Evolutionary conservation across 2,797 vertebrate species (phyloP).

Genomic region (Gobio occitaniae): DNA sequence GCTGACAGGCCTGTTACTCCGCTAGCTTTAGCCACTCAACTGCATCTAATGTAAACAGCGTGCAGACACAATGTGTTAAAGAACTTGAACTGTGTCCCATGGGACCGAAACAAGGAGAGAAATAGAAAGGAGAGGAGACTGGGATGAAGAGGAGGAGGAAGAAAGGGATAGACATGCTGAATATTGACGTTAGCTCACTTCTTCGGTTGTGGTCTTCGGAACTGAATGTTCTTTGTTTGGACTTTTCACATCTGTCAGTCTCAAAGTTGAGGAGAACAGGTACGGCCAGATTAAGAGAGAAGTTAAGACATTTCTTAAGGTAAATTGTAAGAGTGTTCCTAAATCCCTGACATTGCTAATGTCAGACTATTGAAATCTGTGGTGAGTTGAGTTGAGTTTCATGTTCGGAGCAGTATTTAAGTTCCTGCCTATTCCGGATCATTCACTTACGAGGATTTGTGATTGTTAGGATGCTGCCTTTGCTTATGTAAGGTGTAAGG

Average conservation of each 20-base stretch:
- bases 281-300: background rate
- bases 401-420: background rate
- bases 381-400: too few species aligned
- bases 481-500: background rate
- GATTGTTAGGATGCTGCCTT: slow-evolving; percentile 8
- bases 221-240: background rate
- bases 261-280: background rate
- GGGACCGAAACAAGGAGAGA: slow-evolving; percentile 64
- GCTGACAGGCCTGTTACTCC: slow-evolving; percentile 90
- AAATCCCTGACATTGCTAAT: background rate
- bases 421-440: background rate
- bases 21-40: slow-evolving; percentile 90
- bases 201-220: background rate
- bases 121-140: slow-evolving; percentile 55
- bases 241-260: slow-evolving; percentile 18
- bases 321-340: background rate
- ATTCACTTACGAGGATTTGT: background rate
- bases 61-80: slow-evolving; percentile 81
- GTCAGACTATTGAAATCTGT: background rate
- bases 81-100: slow-evolving; percentile 80
- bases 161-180: slow-evolving; percentile 44
- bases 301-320: background rate
- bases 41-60: slow-evolving; percentile 89
- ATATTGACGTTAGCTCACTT: slow-evolving; percentile 20
- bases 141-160: slow-evolving; percentile 51